These are phyloP conservation scores for Piliocolobus tephrosceles DNA, from an alignment of 2,113 vertebrate genomes.

Conservation along the genomic window DNA sequence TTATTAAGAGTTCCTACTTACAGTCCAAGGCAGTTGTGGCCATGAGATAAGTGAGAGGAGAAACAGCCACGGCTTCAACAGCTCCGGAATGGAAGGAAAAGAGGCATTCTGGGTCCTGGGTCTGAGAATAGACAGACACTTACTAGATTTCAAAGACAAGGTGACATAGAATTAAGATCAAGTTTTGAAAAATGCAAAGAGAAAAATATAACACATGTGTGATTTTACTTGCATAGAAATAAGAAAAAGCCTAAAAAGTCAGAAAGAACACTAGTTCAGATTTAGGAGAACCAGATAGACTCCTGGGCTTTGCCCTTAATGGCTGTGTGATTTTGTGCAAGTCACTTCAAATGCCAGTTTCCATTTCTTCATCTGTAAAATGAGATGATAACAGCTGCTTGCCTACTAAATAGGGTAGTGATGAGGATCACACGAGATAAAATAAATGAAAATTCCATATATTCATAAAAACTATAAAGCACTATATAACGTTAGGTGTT, in stretches of 20 bases:
- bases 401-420: neutral
- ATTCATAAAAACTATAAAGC: neutral
- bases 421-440: neutral
- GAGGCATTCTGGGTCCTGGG: conserved; percentile 90
- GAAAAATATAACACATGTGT: neutral
- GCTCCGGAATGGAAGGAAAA: conserved; percentile 91
- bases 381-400: neutral
- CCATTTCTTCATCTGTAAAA: conserved; percentile 30
- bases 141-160: neutral
- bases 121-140: conserved; percentile 81
- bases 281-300: neutral
- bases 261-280: neutral
- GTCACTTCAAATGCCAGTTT: neutral
- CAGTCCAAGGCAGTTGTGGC: conserved; percentile 91
- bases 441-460: neutral
- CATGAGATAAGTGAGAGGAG: conserved; percentile 92
- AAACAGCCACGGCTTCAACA: conserved; percentile 88
- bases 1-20: conserved; percentile 78
- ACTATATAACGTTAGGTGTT: neutral
- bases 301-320: neutral
- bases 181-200: neutral
- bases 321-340: neutral
- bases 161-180: neutral
- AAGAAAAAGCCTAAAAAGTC: neutral
- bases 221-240: conserved; percentile 18